Evolutionary conservation across 1,140 invertebrate genomes (phyloP).

Genomic region (Batillaria attramentaria): DNA sequence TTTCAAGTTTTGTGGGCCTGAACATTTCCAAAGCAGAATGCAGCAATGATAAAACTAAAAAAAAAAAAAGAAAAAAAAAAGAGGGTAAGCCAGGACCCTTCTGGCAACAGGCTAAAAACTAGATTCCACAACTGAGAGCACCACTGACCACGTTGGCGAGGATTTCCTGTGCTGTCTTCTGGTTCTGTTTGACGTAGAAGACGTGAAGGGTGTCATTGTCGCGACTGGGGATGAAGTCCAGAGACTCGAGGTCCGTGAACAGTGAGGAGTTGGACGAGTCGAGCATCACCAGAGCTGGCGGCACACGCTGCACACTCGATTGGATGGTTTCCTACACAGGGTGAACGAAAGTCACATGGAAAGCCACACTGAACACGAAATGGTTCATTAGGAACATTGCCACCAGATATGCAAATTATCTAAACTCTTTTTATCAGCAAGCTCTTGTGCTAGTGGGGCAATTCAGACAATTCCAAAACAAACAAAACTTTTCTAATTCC

Average conservation of each 20-base stretch:
- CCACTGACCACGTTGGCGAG: constrained; percentile 84
- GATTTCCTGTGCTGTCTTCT: constrained; percentile 84
- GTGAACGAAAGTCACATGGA: background rate
- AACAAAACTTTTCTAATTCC: background rate
- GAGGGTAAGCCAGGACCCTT: too few species aligned
- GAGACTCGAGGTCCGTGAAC: constrained; percentile 79
- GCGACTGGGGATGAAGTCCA: constrained; percentile 87
- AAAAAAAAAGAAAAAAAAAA: too few species aligned
- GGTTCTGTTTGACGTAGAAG: constrained; percentile 93
- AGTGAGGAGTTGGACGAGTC: constrained; percentile 83
- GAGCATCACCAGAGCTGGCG: constrained; percentile 82
- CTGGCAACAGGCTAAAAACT: too few species aligned
- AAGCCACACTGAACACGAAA: too few species aligned
- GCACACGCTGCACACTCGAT: constrained; percentile 60
- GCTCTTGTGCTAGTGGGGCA: too few species aligned
- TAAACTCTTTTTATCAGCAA: too few species aligned
- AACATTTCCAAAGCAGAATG: too few species aligned
- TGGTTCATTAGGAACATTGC: background rate
- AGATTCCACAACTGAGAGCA: too few species aligned
- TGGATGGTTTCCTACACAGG: constrained; percentile 66
- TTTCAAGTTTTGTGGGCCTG: too few species aligned
- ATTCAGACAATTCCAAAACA: too few species aligned
- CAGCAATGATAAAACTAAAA: too few species aligned
- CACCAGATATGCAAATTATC: too few species aligned
- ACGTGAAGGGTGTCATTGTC: constrained; percentile 94